Percentiles rank a stretch among this genome's conserved stretches.
phyloP scores from a whole-genome alignment of 2,797 vertebrate genomes.

The Gambelia wislizenii region DNA sequence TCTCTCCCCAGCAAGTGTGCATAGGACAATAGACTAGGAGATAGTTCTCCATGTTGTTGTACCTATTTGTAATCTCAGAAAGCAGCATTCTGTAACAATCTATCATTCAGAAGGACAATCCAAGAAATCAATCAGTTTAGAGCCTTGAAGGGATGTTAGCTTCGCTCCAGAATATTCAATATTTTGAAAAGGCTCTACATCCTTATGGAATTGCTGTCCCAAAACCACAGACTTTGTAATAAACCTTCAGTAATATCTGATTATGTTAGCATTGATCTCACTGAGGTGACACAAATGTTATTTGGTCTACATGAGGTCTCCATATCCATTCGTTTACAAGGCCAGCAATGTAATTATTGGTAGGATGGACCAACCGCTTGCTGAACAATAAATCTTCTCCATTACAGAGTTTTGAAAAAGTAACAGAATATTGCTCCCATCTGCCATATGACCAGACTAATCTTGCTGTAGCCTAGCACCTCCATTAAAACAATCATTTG shows the following conservation, averaged over 20 bases:
- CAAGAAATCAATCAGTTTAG: background rate
- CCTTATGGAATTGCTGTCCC: slow-evolving; percentile 44
- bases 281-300: slow-evolving; percentile 47
- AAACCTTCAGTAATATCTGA: slow-evolving; percentile 45
- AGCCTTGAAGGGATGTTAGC: background rate
- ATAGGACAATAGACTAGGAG: background rate
- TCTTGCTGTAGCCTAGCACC: slow-evolving; percentile 29
- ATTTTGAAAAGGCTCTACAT: background rate
- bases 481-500: slow-evolving; percentile 43
- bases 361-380: slow-evolving; percentile 14
- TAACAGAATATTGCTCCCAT: slow-evolving; percentile 38
- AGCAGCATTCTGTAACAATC: slow-evolving; percentile 18
- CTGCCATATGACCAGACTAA: slow-evolving; percentile 32
- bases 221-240: slow-evolving; percentile 42
- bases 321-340: slow-evolving; percentile 46
- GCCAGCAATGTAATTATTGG: slow-evolving; percentile 52
- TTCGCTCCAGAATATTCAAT: background rate
- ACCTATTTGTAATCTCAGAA: slow-evolving; percentile 19
- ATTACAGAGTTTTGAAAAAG: slow-evolving; percentile 31
- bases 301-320: slow-evolving; percentile 44
- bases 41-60: background rate
- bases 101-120: slow-evolving; percentile 39
- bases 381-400: slow-evolving; percentile 44
- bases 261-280: slow-evolving; percentile 63
- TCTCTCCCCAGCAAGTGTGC: too few relatives aligned